These are phyloP conservation scores for Callyntrura sp. DNA, from an alignment of 2,888 invertebrate genomes.

Conservation along the genomic window DNA sequence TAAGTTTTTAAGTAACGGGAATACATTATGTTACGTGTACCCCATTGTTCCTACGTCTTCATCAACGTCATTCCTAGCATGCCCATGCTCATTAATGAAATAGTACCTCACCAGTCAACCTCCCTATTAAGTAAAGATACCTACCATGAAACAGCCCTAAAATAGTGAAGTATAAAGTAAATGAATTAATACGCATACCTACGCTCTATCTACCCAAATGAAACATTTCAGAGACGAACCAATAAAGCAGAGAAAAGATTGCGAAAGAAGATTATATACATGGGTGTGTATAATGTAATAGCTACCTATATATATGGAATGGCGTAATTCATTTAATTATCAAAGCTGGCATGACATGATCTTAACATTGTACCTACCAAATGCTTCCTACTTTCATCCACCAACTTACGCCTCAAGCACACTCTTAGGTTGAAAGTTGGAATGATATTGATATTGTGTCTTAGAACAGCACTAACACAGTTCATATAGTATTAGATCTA, in stretches of 20 bases:
- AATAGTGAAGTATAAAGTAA: not conserved
- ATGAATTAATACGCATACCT: too few species aligned
- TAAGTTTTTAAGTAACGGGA: not conserved
- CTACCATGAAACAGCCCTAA: not conserved
- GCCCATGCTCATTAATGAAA: too few species aligned
- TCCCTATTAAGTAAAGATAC: too few species aligned
- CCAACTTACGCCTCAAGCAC: not conserved
- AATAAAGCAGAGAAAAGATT: constrained; percentile 25
- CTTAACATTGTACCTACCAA: not conserved
- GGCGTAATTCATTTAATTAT: constrained; percentile 10
- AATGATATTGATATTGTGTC: too few species aligned
- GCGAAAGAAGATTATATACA: not conserved
- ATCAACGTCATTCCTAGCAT: too few species aligned
- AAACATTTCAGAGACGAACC: constrained; percentile 22
- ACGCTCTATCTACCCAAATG: not conserved
- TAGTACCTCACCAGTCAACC: too few species aligned
- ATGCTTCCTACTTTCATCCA: not conserved
- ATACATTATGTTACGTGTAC: not conserved
- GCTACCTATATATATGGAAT: not conserved
- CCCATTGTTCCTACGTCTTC: too few species aligned
- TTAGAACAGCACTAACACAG: too few species aligned
- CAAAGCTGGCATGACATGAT: not conserved
- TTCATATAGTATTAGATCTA: not conserved
- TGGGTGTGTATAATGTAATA: not conserved
- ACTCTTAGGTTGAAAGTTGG: not conserved